These are phyloP conservation scores for Acronicta psi DNA, from an alignment of 2,888 invertebrate species.

Conservation along the genomic window DNA sequence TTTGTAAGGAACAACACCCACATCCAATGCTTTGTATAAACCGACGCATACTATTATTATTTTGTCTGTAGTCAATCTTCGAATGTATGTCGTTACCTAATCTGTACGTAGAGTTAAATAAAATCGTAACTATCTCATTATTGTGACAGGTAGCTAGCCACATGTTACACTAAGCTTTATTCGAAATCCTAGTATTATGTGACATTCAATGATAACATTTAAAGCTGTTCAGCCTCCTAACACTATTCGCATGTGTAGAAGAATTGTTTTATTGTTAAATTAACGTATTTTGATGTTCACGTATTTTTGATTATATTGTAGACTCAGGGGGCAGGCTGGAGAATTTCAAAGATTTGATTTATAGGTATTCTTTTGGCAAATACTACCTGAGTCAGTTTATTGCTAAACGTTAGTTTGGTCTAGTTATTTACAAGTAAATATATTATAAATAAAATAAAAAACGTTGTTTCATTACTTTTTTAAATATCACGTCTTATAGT, in stretches of 20 bases:
- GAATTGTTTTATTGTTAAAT: constrained; percentile 79
- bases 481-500: not conserved
- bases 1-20: constrained; percentile 86
- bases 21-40: constrained; percentile 77
- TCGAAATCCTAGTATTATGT: constrained; percentile 51
- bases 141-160: constrained; percentile 39
- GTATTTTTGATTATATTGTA: constrained; percentile 72
- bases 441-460: constrained; percentile 63
- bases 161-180: constrained; percentile 62
- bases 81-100: constrained; percentile 64
- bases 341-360: constrained; percentile 70
- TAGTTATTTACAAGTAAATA: constrained; percentile 84
- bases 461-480: constrained; percentile 23
- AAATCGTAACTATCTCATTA: constrained; percentile 54
- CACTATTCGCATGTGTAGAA: constrained; percentile 79
- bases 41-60: constrained; percentile 63
- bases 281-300: constrained; percentile 78
- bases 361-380: constrained; percentile 69
- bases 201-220: constrained; percentile 53
- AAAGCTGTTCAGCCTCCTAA: constrained; percentile 70
- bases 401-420: constrained; percentile 80
- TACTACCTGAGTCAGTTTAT: constrained; percentile 78
- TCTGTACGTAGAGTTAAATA: constrained; percentile 67
- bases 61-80: constrained; percentile 65
- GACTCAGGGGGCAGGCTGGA: constrained; percentile 73